Conservation (phyloP, 92 coral and sea anemone genomes). For the Siderastrea siderea region DNA sequence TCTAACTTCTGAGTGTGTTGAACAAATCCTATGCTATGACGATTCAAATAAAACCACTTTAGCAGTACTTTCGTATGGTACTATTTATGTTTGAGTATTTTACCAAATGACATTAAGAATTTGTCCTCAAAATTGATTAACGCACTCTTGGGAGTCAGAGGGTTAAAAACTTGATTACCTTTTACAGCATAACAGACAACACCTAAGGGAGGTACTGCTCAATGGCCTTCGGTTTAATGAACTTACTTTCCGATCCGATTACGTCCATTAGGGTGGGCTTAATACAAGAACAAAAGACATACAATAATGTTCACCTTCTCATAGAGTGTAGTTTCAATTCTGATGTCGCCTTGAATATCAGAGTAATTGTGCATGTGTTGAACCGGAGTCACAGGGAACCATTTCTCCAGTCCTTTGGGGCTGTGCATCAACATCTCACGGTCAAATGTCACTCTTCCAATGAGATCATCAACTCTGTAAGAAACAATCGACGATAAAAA, state of each 20-base stretch:
- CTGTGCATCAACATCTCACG: slow-evolving; percentile 76
- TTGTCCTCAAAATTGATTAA: too few relatives aligned
- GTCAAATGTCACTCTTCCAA: slow-evolving; percentile 90
- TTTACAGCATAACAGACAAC: too few relatives aligned
- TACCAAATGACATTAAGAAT: too few relatives aligned
- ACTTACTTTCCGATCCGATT: too few relatives aligned
- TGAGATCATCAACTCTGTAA: slow-evolving; percentile 86
- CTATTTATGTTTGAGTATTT: too few relatives aligned
- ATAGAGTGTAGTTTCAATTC: slow-evolving; percentile 77
- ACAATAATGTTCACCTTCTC: slow-evolving; percentile 64
- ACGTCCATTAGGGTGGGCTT: background rate
- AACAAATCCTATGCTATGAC: too few relatives aligned
- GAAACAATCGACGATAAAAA: background rate
- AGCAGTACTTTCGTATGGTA: too few relatives aligned
- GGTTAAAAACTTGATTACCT: too few relatives aligned
- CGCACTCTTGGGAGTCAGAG: too few relatives aligned
- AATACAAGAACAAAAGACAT: background rate
- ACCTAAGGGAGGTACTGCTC: background rate
- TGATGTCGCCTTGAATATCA: slow-evolving; percentile 94
- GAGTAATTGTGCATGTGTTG: slow-evolving; percentile 64
- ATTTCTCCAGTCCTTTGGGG: slow-evolving; percentile 86
- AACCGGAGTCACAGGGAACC: slow-evolving; percentile 86
- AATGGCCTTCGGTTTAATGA: background rate
- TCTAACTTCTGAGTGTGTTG: too few relatives aligned
- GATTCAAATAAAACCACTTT: too few relatives aligned